phyloP scores from a whole-genome alignment of 2,888 invertebrate genomes.

The Apodemia zela region DNA sequence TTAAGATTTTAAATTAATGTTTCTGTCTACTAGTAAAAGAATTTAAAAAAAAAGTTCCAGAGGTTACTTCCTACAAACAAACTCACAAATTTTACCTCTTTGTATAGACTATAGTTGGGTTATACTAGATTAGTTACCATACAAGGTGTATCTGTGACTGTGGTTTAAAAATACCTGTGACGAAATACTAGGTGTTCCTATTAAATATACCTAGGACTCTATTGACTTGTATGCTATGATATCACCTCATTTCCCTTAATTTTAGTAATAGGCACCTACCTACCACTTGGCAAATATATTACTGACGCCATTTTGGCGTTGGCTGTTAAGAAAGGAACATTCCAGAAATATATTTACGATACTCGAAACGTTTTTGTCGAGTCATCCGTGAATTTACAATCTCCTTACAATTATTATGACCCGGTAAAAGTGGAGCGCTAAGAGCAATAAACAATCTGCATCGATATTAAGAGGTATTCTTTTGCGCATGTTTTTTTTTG shows the following conservation, averaged over 20 bases:
- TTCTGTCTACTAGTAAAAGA: too few relatives aligned
- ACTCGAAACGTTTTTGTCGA: slow-evolving; percentile 15
- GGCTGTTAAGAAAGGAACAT: slow-evolving; percentile 4
- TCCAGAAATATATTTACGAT: slow-evolving; percentile 21
- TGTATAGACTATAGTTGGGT: too few relatives aligned
- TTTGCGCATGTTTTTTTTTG: not conserved
- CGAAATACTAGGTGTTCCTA: too few relatives aligned
- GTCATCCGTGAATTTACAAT: slow-evolving; percentile 9
- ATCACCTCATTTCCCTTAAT: not conserved
- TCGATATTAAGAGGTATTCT: not conserved
- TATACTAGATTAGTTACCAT: too few relatives aligned
- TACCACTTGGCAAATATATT: slow-evolving; percentile 18
- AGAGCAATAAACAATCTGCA: not conserved
- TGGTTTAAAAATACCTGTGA: too few relatives aligned
- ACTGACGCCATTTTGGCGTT: slow-evolving; percentile 11
- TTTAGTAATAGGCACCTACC: not conserved
- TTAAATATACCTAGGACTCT: too few relatives aligned
- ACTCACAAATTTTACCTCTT: too few relatives aligned
- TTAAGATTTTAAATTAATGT: too few relatives aligned
- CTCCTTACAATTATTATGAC: not conserved
- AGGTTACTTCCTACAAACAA: too few relatives aligned
- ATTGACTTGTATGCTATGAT: not conserved
- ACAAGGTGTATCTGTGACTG: too few relatives aligned
- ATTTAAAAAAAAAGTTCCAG: too few relatives aligned
- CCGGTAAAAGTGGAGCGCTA: not conserved